These are phyloP conservation scores for Platycercus adscitus DNA, from an alignment of 2,113 vertebrate species.

Conservation along the genomic window DNA sequence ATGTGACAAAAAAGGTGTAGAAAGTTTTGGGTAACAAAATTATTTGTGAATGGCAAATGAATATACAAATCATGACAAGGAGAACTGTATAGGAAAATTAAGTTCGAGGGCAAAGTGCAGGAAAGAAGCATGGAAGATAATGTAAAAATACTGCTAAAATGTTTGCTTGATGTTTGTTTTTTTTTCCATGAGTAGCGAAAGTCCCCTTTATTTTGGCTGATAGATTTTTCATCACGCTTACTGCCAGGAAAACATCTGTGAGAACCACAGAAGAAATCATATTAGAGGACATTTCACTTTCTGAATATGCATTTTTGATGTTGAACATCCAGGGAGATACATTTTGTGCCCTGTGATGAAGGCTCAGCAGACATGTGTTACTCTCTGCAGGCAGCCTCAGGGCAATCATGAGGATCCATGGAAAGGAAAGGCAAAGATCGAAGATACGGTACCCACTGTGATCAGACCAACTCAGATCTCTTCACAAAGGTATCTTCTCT, in stretches of 20 bases:
- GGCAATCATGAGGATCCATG: accelerated
- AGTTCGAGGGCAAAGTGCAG: not conserved
- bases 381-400: not conserved
- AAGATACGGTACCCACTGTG: not conserved
- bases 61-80: not conserved
- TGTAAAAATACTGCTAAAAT: not conserved
- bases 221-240: not conserved
- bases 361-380: accelerated
- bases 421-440: accelerated
- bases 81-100: not conserved
- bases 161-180: not conserved
- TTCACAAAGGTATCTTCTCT: not conserved
- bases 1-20: not conserved
- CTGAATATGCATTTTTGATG: not conserved
- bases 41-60: not conserved
- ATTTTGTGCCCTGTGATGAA: not conserved
- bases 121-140: not conserved
- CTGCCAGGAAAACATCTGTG: not conserved
- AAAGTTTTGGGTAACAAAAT: not conserved
- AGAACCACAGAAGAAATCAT: not conserved
- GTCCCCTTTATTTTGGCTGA: not conserved
- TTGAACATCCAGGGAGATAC: no score
- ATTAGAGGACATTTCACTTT: not conserved
- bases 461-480: not conserved
- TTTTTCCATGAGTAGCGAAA: not conserved